phyloP scores from a whole-genome alignment of 2,888 invertebrate genomes.

The Microdon myrmicae region DNA sequence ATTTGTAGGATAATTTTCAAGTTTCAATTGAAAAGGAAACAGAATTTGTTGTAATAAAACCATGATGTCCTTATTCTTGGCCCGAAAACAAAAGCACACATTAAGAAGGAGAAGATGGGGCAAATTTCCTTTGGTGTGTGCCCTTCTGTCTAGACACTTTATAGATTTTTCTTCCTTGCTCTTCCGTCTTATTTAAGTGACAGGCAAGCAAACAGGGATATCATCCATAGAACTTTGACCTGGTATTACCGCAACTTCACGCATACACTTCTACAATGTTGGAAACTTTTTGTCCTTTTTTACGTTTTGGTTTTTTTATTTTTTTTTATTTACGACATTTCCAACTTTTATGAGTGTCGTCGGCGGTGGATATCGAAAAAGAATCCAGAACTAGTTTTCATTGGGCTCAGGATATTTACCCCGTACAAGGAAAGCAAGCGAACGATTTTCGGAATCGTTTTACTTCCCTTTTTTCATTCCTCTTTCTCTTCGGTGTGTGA shows the following conservation, averaged over 20 bases:
- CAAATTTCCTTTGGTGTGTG: constrained; percentile 10
- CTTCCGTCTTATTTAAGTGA: constrained; percentile 34
- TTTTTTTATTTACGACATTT: constrained; percentile 43
- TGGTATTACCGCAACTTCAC: constrained; percentile 28
- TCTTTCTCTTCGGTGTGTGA: not conserved
- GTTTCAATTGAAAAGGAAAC: constrained; percentile 15
- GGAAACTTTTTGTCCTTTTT: too few species aligned
- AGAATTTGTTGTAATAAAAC: constrained; percentile 34
- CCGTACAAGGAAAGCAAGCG: constrained; percentile 24
- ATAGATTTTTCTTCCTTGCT: constrained; percentile 41
- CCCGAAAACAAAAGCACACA: constrained; percentile 11
- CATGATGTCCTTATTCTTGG: not conserved
- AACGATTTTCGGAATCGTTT: constrained; percentile 11
- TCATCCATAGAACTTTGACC: constrained; percentile 48
- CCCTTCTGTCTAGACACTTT: constrained; percentile 44
- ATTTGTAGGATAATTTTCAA: constrained; percentile 46
- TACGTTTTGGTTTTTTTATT: too few species aligned
- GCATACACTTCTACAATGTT: constrained; percentile 4
- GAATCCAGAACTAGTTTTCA: constrained; percentile 27
- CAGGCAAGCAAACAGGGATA: constrained; percentile 40
- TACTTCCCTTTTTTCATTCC: not conserved
- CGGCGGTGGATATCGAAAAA: constrained; percentile 15
- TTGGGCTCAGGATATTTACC: constrained; percentile 48
- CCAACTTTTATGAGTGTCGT: constrained; percentile 41
- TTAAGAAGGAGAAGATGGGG: constrained; percentile 21